Evolutionary conservation across 2,888 invertebrate genomes (phyloP).

Genomic region (Syritta pipiens): DNA sequence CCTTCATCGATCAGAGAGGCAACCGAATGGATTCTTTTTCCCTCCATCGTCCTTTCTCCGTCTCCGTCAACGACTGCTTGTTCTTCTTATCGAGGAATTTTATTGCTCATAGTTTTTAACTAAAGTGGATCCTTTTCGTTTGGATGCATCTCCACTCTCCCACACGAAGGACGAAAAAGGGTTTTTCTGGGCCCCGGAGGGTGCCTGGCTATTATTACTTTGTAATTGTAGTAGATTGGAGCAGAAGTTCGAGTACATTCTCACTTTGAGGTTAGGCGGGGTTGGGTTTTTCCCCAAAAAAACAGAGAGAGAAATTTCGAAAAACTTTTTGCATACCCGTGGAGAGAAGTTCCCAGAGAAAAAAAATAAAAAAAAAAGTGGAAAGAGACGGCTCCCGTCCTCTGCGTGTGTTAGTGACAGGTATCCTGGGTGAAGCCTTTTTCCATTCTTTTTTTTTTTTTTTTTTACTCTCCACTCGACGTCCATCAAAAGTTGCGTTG

Average conservation of each 20-base stretch:
- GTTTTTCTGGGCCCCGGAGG: constrained; percentile 12
- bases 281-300: too few species aligned
- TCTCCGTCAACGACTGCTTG: not conserved
- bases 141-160: too few species aligned
- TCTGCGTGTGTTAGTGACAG: not conserved
- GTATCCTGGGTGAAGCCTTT: not conserved
- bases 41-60: not conserved
- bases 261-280: too few species aligned
- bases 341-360: too few species aligned
- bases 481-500: constrained; percentile 55
- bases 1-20: constrained; percentile 59
- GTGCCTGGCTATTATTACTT: not conserved
- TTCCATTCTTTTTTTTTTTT: not conserved
- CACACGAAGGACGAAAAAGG: too few species aligned
- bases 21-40: constrained; percentile 21
- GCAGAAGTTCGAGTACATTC: constrained; percentile 4
- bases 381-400: too few species aligned
- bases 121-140: constrained; percentile 31
- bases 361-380: too few species aligned
- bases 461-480: constrained; percentile 18
- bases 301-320: too few species aligned
- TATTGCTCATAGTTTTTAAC: constrained; percentile 48
- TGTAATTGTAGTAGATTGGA: constrained; percentile 9
- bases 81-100: constrained; percentile 12
- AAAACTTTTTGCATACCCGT: too few species aligned